Percentiles rank a stretch among this genome's conserved stretches.
These are phyloP conservation scores for Nomada hirtipes DNA, from an alignment of 2,888 invertebrate genomes.

Conservation along the genomic window DNA sequence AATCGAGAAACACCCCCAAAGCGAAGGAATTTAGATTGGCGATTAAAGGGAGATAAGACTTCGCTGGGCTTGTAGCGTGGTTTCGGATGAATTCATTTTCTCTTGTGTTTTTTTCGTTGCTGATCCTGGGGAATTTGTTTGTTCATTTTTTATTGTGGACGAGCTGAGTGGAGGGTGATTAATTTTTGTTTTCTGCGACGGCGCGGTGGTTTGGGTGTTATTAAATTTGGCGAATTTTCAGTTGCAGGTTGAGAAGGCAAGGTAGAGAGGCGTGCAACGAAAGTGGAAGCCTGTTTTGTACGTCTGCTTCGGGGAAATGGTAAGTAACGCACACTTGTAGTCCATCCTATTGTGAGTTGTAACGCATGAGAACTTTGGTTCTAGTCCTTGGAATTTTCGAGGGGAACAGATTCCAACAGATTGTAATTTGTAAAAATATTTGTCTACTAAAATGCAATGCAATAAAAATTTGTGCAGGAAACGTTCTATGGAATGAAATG, in stretches of 20 bases:
- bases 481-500: too few relatives aligned
- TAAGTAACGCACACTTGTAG: neutral
- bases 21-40: conserved; percentile 2
- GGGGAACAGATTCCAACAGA: too few relatives aligned
- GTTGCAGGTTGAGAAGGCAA: neutral
- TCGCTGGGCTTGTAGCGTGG: neutral
- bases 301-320: conserved; percentile 5
- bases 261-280: neutral
- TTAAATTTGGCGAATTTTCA: neutral
- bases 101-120: neutral
- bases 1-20: neutral
- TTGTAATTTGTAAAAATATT: neutral
- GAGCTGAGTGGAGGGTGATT: too few relatives aligned
- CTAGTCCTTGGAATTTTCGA: too few relatives aligned
- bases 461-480: too few relatives aligned
- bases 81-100: neutral
- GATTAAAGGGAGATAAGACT: neutral
- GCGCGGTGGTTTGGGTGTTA: neutral
- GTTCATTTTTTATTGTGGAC: neutral
- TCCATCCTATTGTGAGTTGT: too few relatives aligned
- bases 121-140: neutral
- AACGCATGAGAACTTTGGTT: too few relatives aligned
- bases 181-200: neutral
- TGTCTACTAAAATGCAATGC: too few relatives aligned
- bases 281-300: neutral